Conservation (phyloP, 2,888 invertebrate genomes). For the Hydrotaea cyrtoneurina region DNA sequence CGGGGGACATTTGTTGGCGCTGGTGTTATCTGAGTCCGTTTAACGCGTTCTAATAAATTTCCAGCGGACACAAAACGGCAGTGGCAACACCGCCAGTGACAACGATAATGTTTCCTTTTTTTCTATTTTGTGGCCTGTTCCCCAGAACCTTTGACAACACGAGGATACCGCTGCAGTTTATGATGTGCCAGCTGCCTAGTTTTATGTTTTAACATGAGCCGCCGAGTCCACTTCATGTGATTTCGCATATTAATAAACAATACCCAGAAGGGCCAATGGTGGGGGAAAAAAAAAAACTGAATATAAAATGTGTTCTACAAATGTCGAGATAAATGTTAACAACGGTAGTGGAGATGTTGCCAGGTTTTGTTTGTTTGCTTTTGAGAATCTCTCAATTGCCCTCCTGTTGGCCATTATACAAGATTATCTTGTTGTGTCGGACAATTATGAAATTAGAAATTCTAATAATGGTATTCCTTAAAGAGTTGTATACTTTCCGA, state of each 20-base stretch:
- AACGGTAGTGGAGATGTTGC: slow-evolving; percentile 2
- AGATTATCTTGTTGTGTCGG: slow-evolving; percentile 19
- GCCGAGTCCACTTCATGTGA: slow-evolving; percentile 52
- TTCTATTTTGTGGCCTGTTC: neutral
- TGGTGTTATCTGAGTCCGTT: slow-evolving; percentile 54
- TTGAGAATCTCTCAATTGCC: neutral
- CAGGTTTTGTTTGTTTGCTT: neutral
- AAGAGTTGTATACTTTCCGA: neutral
- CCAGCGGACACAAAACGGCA: neutral
- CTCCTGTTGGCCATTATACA: neutral
- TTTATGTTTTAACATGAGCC: neutral
- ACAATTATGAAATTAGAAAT: slow-evolving; percentile 47
- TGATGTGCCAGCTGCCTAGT: slow-evolving; percentile 36
- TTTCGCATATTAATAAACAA: slow-evolving; percentile 59
- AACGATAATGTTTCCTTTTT: neutral
- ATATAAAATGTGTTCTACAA: slow-evolving; percentile 59
- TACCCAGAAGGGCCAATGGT: slow-evolving; percentile 47
- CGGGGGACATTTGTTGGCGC: slow-evolving; percentile 56
- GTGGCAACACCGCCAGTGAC: neutral
- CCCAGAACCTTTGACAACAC: slow-evolving; percentile 14
- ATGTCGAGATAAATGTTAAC: slow-evolving; percentile 61
- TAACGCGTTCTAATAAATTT: slow-evolving; percentile 61
- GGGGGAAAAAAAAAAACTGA: neutral
- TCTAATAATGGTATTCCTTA: neutral
- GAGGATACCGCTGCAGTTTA: slow-evolving; percentile 5